Evolutionary conservation across 1,140 invertebrate species (phyloP).

Genomic region (Spodoptera frugiperda): DNA sequence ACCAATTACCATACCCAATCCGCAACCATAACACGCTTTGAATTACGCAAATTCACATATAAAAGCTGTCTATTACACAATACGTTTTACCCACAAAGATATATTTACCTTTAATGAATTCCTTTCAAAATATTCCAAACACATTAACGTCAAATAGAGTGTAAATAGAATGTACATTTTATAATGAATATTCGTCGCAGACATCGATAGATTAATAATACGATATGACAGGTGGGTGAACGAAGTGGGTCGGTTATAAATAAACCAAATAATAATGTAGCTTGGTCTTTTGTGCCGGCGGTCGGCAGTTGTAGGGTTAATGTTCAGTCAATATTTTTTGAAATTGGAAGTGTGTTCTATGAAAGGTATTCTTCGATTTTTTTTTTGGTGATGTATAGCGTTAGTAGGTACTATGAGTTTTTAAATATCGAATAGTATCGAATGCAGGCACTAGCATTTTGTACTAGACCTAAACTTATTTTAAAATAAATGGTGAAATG

Average conservation of each 20-base stretch:
- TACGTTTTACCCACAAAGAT: too few relatives aligned
- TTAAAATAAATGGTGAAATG: too few relatives aligned
- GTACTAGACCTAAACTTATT: too few relatives aligned
- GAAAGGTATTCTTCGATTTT: too few relatives aligned
- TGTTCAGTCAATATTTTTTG: neutral
- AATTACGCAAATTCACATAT: too few relatives aligned
- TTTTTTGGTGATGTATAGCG: too few relatives aligned
- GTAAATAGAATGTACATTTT: conserved; percentile 25
- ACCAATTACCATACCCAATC: too few relatives aligned
- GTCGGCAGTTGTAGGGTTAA: neutral
- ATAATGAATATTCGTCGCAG: conserved; percentile 27
- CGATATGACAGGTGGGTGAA: conserved; percentile 28
- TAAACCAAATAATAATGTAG: conserved; percentile 9
- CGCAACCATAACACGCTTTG: too few relatives aligned
- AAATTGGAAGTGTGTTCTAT: neutral
- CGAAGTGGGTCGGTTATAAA: conserved; percentile 32
- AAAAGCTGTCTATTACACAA: too few relatives aligned
- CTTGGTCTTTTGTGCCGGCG: neutral
- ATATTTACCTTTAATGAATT: neutral
- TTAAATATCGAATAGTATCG: too few relatives aligned
- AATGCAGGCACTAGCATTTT: too few relatives aligned
- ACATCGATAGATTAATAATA: conserved; percentile 35
- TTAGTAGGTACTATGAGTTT: too few relatives aligned
- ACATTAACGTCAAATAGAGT: conserved; percentile 24
- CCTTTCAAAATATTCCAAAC: conserved; percentile 5